These are phyloP conservation scores for Anguilla anguilla DNA, from an alignment of 2,797 vertebrate species.

Conservation along the genomic window DNA sequence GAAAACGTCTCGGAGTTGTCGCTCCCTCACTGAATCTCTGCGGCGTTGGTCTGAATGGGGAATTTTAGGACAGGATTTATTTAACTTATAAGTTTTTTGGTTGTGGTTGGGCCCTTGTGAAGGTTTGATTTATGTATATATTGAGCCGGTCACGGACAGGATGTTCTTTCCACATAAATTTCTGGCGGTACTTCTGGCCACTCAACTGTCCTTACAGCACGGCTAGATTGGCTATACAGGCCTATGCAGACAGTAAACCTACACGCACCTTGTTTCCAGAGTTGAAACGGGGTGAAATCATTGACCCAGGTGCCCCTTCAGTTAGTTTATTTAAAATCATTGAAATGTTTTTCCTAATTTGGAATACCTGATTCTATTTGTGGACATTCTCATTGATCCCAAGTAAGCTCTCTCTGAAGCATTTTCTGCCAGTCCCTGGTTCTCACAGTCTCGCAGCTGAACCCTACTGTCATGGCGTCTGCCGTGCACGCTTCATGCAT, in stretches of 20 bases:
- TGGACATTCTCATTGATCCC: neutral
- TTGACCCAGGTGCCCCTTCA: neutral
- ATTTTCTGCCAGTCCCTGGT: neutral
- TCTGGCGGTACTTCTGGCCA: conserved; percentile 37
- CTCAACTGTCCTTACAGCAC: conserved; percentile 27
- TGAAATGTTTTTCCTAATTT: neutral
- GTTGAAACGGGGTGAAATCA: neutral
- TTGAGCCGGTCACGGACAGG: conserved; percentile 20
- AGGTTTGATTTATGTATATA: conserved; percentile 51
- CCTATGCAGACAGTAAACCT: neutral
- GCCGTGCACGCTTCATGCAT: too few species aligned
- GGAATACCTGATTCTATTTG: neutral
- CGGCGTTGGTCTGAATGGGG: neutral
- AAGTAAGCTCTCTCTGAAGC: neutral
- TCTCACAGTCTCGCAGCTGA: neutral
- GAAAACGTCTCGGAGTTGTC: conserved; percentile 11
- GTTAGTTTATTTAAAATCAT: neutral
- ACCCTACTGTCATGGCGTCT: neutral
- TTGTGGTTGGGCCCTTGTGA: conserved; percentile 53
- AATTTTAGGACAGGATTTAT: conserved; percentile 50
- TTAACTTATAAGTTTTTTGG: conserved; percentile 52
- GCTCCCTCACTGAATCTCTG: neutral
- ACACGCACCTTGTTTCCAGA: neutral
- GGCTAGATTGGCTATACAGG: neutral
- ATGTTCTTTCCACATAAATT: conserved; percentile 46